These are phyloP conservation scores for Hydriomena furcata DNA, from an alignment of 2,888 invertebrate species.

Conservation along the genomic window DNA sequence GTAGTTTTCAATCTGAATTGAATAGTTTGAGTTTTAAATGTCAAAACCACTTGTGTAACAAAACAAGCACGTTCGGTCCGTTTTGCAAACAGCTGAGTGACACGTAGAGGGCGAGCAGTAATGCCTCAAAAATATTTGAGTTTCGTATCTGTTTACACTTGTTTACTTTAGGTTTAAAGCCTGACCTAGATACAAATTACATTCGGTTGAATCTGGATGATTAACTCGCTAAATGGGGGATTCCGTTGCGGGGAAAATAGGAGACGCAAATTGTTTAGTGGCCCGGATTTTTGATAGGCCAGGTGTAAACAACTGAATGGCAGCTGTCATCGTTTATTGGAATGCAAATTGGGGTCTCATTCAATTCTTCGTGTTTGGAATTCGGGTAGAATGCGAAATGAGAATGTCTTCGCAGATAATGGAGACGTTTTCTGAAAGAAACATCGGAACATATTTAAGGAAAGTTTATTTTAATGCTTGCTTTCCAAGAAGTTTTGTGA, in stretches of 20 bases:
- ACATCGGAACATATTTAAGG: neutral
- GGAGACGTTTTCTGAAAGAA: neutral
- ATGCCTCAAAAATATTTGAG: neutral
- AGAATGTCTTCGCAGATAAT: neutral
- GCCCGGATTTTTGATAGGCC: constrained; percentile 5
- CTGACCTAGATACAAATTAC: constrained; percentile 21
- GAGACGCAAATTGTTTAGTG: constrained; percentile 7
- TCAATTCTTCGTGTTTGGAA: too few relatives aligned
- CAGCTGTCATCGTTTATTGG: constrained; percentile 8
- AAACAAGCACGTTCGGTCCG: too few relatives aligned
- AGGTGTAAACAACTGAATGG: too few relatives aligned
- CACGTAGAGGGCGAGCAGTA: too few relatives aligned
- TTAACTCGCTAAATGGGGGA: constrained; percentile 22
- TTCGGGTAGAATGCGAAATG: neutral
- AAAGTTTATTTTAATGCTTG: neutral
- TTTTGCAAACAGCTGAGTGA: too few relatives aligned
- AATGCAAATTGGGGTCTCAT: neutral
- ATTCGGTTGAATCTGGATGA: constrained; percentile 21
- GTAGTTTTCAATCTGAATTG: too few relatives aligned
- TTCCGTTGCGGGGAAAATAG: constrained; percentile 17
- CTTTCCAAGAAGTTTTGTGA: too few relatives aligned
- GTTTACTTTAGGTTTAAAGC: neutral
- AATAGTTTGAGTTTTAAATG: too few relatives aligned
- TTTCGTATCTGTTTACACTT: neutral
- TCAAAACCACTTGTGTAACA: too few relatives aligned